Conservation (phyloP, 2,888 invertebrate genomes). For the Andrena camellia region DNA sequence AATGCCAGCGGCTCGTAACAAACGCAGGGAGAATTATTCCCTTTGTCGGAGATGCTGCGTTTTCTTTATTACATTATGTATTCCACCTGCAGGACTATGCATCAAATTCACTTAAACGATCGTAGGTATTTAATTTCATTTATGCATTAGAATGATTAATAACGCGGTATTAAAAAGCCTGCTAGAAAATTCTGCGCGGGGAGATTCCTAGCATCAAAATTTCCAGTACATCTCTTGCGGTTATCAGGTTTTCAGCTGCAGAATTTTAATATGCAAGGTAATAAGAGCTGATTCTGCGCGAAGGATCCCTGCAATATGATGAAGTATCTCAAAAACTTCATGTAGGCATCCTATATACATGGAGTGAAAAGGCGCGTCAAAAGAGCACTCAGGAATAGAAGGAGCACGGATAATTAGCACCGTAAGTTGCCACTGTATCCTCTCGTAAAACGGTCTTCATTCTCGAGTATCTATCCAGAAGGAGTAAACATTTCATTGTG, state of each 20-base stretch:
- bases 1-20: neutral
- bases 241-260: neutral
- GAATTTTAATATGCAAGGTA: neutral
- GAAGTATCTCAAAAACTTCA: neutral
- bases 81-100: neutral
- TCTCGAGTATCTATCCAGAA: slow-evolving; percentile 48
- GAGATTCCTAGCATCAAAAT: no score
- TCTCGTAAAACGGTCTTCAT: slow-evolving; percentile 55
- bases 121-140: neutral
- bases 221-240: no score
- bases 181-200: no score
- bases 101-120: neutral
- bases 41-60: neutral
- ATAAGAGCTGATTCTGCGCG: neutral
- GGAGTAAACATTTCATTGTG: slow-evolving; percentile 42
- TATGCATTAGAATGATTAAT: neutral
- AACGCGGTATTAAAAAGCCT: neutral
- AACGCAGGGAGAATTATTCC: neutral
- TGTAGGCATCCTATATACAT: neutral
- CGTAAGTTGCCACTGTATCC: slow-evolving; percentile 21
- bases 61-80: slow-evolving; percentile 6
- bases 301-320: neutral
- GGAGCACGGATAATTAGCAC: slow-evolving; percentile 41
- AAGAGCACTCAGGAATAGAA: slow-evolving; percentile 25
- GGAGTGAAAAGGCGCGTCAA: neutral